Conservation (phyloP, 2,797 vertebrate genomes). For the Macropus fuliginosus region DNA sequence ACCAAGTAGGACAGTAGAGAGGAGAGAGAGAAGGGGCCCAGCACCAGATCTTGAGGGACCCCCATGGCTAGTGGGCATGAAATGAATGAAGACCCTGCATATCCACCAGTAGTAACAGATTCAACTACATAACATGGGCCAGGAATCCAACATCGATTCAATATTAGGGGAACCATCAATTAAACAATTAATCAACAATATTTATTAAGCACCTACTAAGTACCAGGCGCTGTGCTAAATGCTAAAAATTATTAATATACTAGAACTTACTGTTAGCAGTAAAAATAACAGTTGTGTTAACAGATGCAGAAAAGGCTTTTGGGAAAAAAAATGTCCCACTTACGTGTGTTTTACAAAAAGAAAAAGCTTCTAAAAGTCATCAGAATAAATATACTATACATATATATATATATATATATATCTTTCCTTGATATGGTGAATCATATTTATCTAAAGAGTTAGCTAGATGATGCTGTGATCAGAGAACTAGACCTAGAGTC, state of each 20-base stretch:
- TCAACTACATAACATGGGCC: background rate
- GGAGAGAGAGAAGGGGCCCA: background rate
- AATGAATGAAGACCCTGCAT: background rate
- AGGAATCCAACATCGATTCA: background rate
- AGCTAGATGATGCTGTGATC: background rate
- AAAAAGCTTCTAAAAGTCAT: background rate
- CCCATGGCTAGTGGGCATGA: background rate
- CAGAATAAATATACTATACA: background rate
- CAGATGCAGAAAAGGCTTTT: background rate
- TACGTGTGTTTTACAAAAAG: background rate
- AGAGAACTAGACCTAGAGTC: background rate
- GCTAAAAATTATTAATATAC: background rate
- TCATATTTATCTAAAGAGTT: background rate
- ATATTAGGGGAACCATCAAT: background rate
- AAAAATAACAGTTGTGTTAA: background rate
- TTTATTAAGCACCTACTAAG: background rate
- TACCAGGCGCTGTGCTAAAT: background rate
- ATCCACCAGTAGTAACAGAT: background rate
- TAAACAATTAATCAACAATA: background rate
- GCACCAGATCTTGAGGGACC: background rate
- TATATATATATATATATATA: rapidly evolving
- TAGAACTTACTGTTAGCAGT: background rate
- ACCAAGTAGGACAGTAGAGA: background rate
- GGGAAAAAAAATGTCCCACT: background rate
- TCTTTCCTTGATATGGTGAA: background rate